These are phyloP conservation scores for Cebidichthys violaceus DNA, from an alignment of 2,113 vertebrate genomes.

Conservation along the genomic window DNA sequence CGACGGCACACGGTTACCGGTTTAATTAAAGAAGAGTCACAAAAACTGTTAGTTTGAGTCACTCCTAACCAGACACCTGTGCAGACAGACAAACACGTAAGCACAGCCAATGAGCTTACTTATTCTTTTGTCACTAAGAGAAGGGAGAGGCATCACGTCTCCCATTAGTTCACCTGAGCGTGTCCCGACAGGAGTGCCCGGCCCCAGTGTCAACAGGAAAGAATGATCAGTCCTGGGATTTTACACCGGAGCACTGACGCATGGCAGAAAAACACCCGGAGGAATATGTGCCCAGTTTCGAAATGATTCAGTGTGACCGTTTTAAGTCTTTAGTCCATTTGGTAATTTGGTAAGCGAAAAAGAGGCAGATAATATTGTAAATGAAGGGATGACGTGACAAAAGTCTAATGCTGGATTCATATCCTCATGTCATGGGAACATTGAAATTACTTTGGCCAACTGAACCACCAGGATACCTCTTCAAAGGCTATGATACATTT, in stretches of 20 bases:
- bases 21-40: constrained; percentile 30
- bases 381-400: constrained; percentile 8
- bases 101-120: constrained; percentile 36
- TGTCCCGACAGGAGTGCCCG: constrained; percentile 76
- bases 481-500: constrained; percentile 16
- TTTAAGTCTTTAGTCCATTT: not conserved
- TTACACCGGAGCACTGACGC: constrained; percentile 50
- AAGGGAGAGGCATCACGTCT: constrained; percentile 53
- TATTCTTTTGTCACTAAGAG: constrained; percentile 64
- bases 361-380: not conserved
- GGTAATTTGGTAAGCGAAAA: not conserved
- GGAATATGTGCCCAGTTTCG: constrained; percentile 41
- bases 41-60: constrained; percentile 46
- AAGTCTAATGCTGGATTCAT: constrained; percentile 19
- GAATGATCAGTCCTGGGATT: constrained; percentile 73
- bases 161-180: constrained; percentile 67
- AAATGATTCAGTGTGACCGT: constrained; percentile 13
- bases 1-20: not conserved
- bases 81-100: constrained; percentile 41
- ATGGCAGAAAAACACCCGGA: constrained; percentile 18
- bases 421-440: constrained; percentile 5
- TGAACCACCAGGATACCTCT: constrained; percentile 5
- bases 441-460: constrained; percentile 7
- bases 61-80: constrained; percentile 33
- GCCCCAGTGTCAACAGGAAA: constrained; percentile 63